A percentile compares a stretch with the other conserved stretches of the same genome.
phyloP scores from a whole-genome alignment of 1,140 invertebrate genomes.

The Drosophila ficusphila region DNA sequence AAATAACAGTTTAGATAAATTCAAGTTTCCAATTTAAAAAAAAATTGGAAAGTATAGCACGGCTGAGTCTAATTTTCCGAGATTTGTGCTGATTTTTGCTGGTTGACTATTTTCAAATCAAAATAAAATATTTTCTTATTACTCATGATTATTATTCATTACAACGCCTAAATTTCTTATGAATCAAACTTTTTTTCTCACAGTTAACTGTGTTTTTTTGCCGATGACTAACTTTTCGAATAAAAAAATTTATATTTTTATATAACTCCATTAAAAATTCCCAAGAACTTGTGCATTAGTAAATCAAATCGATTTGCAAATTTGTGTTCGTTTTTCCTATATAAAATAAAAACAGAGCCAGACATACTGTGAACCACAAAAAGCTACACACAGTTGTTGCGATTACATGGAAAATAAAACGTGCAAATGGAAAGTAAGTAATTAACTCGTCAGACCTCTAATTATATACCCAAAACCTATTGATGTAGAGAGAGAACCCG shows the following conservation, averaged over 20 bases:
- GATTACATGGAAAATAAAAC: conserved; percentile 1
- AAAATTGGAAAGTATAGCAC: no score
- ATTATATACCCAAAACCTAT: conserved; percentile 27
- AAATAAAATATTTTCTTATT: neutral
- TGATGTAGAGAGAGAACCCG: neutral
- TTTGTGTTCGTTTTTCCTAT: conserved; percentile 24
- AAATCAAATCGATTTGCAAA: conserved; percentile 35
- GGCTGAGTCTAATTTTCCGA: no score
- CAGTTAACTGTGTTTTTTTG: conserved; percentile 5
- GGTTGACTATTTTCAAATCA: no score
- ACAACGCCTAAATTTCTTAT: neutral
- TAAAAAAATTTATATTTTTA: conserved; percentile 15
- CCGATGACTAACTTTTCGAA: conserved; percentile 17
- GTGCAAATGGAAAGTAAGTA: conserved; percentile 45
- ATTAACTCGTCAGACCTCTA: conserved; percentile 36
- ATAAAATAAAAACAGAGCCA: neutral
- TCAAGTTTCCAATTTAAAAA: no score
- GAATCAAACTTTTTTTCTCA: conserved; percentile 2
- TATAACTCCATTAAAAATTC: conserved; percentile 29
- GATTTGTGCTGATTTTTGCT: no score
- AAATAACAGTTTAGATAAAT: no score
- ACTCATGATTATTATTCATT: neutral
- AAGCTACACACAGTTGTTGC: conserved; percentile 12
- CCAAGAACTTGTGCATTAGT: neutral
- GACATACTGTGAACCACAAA: conserved; percentile 9